These are phyloP conservation scores for Brachionichthys hirsutus DNA, from an alignment of 2,113 vertebrate species.

Conservation along the genomic window DNA sequence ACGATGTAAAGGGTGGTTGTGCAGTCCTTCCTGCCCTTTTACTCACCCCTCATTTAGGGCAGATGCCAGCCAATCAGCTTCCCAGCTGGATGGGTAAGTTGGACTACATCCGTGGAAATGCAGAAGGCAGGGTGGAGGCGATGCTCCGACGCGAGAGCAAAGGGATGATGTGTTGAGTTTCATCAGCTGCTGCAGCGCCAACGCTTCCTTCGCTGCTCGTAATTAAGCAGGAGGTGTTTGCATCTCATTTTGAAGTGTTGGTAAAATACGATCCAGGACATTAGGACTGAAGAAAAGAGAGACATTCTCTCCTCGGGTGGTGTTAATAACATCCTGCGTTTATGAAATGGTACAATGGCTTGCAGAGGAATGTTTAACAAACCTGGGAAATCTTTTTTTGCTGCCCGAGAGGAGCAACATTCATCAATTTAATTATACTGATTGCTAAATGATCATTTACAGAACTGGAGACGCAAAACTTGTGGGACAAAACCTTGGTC, in stretches of 20 bases:
- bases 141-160: not conserved
- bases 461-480: too few relatives aligned
- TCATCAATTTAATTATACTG: too few relatives aligned
- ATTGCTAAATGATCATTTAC: too few relatives aligned
- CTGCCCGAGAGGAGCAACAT: too few relatives aligned
- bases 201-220: conserved; percentile 7
- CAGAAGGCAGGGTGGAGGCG: conserved; percentile 9
- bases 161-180: too few relatives aligned
- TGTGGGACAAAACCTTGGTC: too few relatives aligned
- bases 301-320: not conserved
- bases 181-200: too few relatives aligned
- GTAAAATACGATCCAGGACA: conserved; percentile 20
- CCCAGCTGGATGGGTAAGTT: conserved; percentile 48
- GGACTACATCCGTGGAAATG: conserved; percentile 41
- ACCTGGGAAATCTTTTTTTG: too few relatives aligned
- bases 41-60: conserved; percentile 37
- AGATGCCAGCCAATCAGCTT: conserved; percentile 49
- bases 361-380: too few relatives aligned
- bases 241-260: conserved; percentile 11
- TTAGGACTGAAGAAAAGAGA: not conserved
- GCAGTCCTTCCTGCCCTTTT: conserved; percentile 38
- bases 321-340: too few relatives aligned
- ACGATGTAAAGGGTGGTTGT: conserved; percentile 11
- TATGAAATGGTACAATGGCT: too few relatives aligned
- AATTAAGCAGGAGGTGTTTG: conserved; percentile 33